Evolutionary conservation across 2,888 invertebrate genomes (phyloP), one percentile per base, ranked within the genome.

Genomic region (Himalopsyche kuldschensis): DNA sequence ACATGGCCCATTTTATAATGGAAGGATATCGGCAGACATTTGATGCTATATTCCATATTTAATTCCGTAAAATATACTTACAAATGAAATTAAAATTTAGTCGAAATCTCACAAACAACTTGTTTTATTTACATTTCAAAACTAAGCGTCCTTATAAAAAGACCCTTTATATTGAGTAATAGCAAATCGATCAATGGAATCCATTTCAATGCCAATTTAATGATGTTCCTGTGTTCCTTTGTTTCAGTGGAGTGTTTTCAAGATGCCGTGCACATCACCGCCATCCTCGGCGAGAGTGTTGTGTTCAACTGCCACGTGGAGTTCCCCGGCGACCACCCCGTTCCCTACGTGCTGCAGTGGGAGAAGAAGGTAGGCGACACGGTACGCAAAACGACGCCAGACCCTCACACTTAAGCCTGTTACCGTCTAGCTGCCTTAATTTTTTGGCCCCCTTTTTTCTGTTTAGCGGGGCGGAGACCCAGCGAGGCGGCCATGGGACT

Each of bases 271-370:
- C 97, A 97, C 93, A 98, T 98, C 94, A 97, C 98, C 90, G 98
- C 98, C 88, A 97, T 98, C 92, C 94, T 98, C 90, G 98, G 98
- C 90, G 97, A 98, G 93, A 97, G 97, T 91, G 97, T 98, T 92
- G 96, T 98, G 90, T 97, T 99, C 94, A 98, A 98, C 93, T 99
- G 98, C 93, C 97, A 97, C 93, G 97, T 98, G 92, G 97, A 97
- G 93, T 98, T 98, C 93, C 97, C 97, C 91, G 96, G 97, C 92
- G 96, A 97, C 92, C 95, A 97, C 92, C 96, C 97, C 90, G 97
- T 97, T 93, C 97, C 98, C 92, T 98, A 98, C 94, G 97, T 98
- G 93, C 95, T 98, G 92, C 97, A 98, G 94, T 99, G 98, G 98
- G 97, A 97, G 95, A 98, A 98, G 96, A 97, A 98, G 96, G 97